Evolutionary conservation across 2,113 vertebrate genomes (phyloP), one percentile per base, ranked within the genome.

Genomic region (Oryzias curvinotus): DNA sequence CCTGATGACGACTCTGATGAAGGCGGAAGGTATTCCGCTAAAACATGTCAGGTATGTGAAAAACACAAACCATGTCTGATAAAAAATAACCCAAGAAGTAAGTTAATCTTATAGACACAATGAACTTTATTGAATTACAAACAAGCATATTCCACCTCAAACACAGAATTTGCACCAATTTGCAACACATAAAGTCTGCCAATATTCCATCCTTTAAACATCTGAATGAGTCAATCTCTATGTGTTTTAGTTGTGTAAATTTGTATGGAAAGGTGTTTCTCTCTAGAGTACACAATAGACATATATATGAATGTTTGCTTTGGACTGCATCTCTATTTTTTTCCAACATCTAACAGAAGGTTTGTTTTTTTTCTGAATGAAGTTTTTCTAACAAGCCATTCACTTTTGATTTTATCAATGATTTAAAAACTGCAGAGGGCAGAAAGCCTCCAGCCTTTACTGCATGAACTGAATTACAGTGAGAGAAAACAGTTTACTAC

Each of bases 311-410:
- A 28, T 45, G 65, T 86, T 57, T 71, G 14, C 63, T 12, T 61
- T 14, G 52, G 66, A 26, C 36, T 64, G 19, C 0, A 2, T 52
- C 26, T 65, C 26, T 70, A 23, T 23, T 23, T 23, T 23, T 23
- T 23, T 23, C 3, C 21, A 23, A 23, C 21, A 23, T 23, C 21
- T 23, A 23, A 3, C 21, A 23, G 21, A 23, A 14, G 23, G 50
- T 61, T 56, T 71, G 75, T 80, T 53, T 60, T 82, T 84, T 79
- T 62, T 13, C 65, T 18, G 53, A 43, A 56, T 69, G n/a, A 77
- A 66, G 48, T 52, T 51, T 60, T 50, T 60, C 46, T 49, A 57
- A 15, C 75, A 77, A 58, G 54, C 47, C 23, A 28, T 66, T 68
- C 78, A 77, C 5, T 30, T 30, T 1, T 65, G 68, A 76, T 64